Base-by-base conservation (phyloP, 2,113 vertebrate species). In the Phodopus roborovskii region DNA sequence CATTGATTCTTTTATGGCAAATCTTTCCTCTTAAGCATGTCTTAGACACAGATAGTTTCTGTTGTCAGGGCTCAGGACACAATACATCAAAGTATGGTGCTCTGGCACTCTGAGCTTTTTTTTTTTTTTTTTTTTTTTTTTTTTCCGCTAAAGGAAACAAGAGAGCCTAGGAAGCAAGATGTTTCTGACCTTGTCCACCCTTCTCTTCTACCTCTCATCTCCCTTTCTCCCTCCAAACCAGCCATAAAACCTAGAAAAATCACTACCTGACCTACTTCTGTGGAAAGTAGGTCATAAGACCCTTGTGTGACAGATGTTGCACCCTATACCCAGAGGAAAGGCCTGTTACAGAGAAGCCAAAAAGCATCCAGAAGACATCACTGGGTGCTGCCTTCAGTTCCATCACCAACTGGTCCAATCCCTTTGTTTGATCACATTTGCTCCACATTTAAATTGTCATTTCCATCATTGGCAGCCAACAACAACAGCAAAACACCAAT, bases 211-310 rank as follows among this genome's bases (percentile, higher is more conserved):
- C 53, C 94, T 79, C 50, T 77, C 16, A 17, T 58, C 7, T 33
- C 28, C 28, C 28, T 88, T 36, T 82, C 90, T 91, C 56, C 28
- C 36, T 28, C n/a, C 68, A 74, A 73, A 42, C 28, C 50, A 33
- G 64, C 26, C 79, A 45, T 66, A 58, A 84, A 75, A 88, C 66
- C 64, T 91, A 73, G 58, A 84, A 68, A 90, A 71, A 48, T 64
- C 90, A 62, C 64, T 71, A 48, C 24, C 3, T 92, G 90, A 81
- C 83, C 83, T 88, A 92, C 83, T 92, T 95, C 64, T 30, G 33
- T 13, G 53, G 36, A 81, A 95, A 95, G 75, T 95, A 81, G 94
- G 94, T 88, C 90, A 82, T 28, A 88, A 86, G 64, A 81, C 74
- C 42, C n/a, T 64, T 45, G 20, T 30, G 84, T 81, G 90, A n/a